Conservation (phyloP, 1,140 invertebrate species). For the Zaprionus tsacasi region DNA sequence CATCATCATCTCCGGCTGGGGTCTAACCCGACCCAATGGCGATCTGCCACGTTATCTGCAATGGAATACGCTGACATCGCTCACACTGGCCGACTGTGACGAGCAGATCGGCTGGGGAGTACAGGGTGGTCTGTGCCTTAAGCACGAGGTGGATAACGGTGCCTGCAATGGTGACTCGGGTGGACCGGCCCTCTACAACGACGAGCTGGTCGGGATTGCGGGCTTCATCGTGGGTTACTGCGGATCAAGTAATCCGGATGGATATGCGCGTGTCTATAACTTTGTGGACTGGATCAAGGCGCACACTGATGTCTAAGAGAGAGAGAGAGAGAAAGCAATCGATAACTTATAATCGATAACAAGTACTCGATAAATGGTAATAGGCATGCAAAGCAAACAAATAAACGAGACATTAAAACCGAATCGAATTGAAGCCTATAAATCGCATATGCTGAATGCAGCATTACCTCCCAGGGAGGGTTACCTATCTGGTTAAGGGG, state of each 20-base stretch:
- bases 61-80: conserved; percentile 57
- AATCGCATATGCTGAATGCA: not conserved
- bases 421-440: conserved; percentile 1
- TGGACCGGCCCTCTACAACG: conserved; percentile 70
- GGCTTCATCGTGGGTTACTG: conserved; percentile 61
- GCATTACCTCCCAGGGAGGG: not conserved
- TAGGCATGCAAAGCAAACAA: not conserved
- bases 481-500: too few species aligned
- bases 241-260: conserved; percentile 84
- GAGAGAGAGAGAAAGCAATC: not conserved
- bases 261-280: conserved; percentile 85
- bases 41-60: conserved; percentile 58
- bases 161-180: conserved; percentile 71
- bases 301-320: conserved; percentile 26
- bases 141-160: conserved; percentile 54
- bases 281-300: conserved; percentile 84
- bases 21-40: conserved; percentile 63
- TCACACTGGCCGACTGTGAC: conserved; percentile 40
- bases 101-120: conserved; percentile 30
- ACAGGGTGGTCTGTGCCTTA: conserved; percentile 55
- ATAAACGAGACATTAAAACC: not conserved
- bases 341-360: not conserved
- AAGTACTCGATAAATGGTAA: not conserved
- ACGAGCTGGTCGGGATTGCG: conserved; percentile 66
- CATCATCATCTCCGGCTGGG: conserved; percentile 85